Conservation (phyloP, 2,113 vertebrate species). For the Agapornis roseicollis region DNA sequence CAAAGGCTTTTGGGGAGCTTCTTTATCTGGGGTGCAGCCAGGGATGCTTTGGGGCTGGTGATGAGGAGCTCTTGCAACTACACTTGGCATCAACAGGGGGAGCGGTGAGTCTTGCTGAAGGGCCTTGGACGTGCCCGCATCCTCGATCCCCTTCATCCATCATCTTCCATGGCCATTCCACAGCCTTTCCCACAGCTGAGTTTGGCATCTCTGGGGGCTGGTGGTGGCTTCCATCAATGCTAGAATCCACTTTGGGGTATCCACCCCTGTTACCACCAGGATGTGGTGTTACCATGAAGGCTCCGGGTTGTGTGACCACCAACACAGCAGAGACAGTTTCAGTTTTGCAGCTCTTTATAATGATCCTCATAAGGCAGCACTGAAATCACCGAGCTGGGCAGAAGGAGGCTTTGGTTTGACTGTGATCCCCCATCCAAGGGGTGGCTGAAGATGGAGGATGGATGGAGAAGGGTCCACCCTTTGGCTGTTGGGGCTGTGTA, state of each 20-base stretch:
- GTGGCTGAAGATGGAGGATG: background rate
- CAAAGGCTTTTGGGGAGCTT: rapidly evolving
- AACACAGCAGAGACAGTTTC: rapidly evolving
- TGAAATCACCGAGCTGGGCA: background rate
- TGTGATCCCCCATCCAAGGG: background rate
- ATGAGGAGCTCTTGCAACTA: background rate
- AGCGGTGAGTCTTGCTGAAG: background rate
- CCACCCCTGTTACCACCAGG: background rate
- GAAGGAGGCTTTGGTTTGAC: background rate
- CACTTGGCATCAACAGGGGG: slow-evolving; percentile 17
- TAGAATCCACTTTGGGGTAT: background rate
- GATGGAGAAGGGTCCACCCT: background rate
- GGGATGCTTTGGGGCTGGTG: background rate
- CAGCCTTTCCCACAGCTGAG: background rate
- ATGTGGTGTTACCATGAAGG: rapidly evolving
- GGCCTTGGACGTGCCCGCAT: background rate
- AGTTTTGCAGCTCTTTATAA: background rate
- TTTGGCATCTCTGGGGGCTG: background rate
- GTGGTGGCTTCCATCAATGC: background rate
- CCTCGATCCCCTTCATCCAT: background rate
- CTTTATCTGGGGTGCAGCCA: rapidly evolving
- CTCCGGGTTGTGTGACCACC: background rate
- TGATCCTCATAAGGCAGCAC: background rate
- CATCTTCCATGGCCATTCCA: background rate
- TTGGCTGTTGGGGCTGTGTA: background rate